Evolutionary conservation across 2,888 invertebrate genomes (phyloP).

Genomic region (Galeopsomyia nigrocyanea): DNA sequence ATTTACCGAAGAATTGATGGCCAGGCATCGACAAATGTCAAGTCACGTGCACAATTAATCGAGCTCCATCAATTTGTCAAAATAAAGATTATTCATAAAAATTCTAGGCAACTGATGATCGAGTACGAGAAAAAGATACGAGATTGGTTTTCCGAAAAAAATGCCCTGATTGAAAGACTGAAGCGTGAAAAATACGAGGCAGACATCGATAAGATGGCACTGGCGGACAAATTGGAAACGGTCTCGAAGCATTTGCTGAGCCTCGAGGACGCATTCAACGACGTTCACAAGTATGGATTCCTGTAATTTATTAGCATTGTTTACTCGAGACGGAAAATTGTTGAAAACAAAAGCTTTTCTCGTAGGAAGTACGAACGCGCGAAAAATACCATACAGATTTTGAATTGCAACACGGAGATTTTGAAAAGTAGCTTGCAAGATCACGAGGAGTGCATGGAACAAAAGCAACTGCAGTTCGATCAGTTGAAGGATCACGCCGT

Average conservation of each 20-base stretch:
- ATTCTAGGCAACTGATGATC: constrained; percentile 25
- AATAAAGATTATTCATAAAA: no score
- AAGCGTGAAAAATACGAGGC: neutral
- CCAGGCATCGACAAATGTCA: constrained; percentile 24
- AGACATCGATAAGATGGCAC: neutral
- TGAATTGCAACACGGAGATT: constrained; percentile 37
- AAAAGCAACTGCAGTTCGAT: constrained; percentile 44
- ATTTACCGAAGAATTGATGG: constrained; percentile 9
- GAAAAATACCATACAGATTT: constrained; percentile 38
- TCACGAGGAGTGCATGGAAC: constrained; percentile 34
- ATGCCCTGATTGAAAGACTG: constrained; percentile 3
- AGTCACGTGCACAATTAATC: neutral
- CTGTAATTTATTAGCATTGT: neutral
- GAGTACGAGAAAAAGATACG: constrained; percentile 37
- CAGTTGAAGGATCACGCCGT: constrained; percentile 45
- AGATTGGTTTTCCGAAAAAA: constrained; percentile 35
- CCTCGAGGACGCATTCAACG: constrained; percentile 12
- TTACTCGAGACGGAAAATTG: neutral
- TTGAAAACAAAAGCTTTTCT: neutral
- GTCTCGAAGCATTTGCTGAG: neutral
- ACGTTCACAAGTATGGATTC: constrained; percentile 1
- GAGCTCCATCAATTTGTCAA: no score
- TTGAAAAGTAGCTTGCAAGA: constrained; percentile 40
- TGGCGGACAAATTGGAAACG: neutral
- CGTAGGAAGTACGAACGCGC: constrained; percentile 44